These are phyloP conservation scores for Himalopsyche tibetana DNA, from an alignment of 2,888 invertebrate species.

Conservation along the genomic window DNA sequence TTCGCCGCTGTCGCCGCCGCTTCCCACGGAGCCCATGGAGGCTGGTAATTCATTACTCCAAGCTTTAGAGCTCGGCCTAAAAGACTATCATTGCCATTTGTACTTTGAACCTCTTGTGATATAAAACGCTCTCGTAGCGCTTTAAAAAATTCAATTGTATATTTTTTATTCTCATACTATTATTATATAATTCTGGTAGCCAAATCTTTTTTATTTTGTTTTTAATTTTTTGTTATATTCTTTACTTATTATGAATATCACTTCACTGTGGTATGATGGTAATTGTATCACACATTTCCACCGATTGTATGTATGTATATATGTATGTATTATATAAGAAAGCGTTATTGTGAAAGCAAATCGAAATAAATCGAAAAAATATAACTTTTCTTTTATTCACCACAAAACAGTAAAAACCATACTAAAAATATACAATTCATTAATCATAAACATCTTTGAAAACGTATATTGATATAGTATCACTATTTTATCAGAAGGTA, in stretches of 20 bases:
- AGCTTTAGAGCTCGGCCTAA: not conserved
- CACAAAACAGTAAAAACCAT: too few species aligned
- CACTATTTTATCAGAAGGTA: too few species aligned
- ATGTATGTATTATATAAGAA: slow-evolving; percentile 21
- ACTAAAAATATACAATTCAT: not conserved
- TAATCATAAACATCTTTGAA: not conserved
- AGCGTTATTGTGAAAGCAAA: slow-evolving; percentile 23
- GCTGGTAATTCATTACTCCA: not conserved
- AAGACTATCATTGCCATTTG: slow-evolving; percentile 1
- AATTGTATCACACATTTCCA: not conserved
- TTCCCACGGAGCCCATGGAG: slow-evolving; percentile 14
- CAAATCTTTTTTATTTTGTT: not conserved
- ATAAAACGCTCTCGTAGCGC: not conserved
- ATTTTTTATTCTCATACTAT: not conserved
- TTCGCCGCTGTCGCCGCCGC: slow-evolving; percentile 67
- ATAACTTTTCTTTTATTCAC: not conserved
- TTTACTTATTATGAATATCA: not conserved
- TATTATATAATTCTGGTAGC: not conserved
- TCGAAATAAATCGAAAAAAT: slow-evolving; percentile 30
- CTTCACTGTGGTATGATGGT: not conserved
- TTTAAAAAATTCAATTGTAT: slow-evolving; percentile 17
- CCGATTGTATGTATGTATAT: slow-evolving; percentile 15
- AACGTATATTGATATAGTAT: not conserved
- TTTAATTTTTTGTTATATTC: not conserved
- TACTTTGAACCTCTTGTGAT: slow-evolving; percentile 8